Evolutionary conservation across 2,113 vertebrate species (phyloP), one percentile per base, ranked within the genome.

Genomic region (Oryzias melastigma): DNA sequence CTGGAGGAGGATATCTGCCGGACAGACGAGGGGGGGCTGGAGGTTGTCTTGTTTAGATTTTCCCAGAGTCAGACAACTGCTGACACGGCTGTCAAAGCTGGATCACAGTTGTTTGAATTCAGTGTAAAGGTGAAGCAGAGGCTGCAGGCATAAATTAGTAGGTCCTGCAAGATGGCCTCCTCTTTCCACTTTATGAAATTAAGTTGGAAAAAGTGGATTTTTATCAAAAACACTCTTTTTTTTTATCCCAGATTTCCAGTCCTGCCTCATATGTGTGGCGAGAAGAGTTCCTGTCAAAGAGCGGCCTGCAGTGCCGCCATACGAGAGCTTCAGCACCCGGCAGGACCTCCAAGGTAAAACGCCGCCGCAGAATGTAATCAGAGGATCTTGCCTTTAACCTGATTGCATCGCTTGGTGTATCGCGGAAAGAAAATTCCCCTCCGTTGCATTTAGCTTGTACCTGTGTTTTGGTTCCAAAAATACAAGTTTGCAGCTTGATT

Each of bases 201-300:
- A 35, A 35, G 35, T 12, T 35, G 35, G 29, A 12, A 12, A 10
- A 35, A 35, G 7, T 35, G 7, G 35, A 12, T 35, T 35, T 35
- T 35, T 35, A 35, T 35, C 35, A 35, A 35, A 35, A 35, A 12
- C 2, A 12, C 35, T 22, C 3, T 22, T 22, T 22, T 27, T 27
- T 27, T 27, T 27, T 27, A n/a, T 3, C 61, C 47, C 82, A 98
- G 97, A 98, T 92, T 93, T 99, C 83, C 96, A 98, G 91, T 98
- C 96, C 19, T 99, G 96, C 91, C 92, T 99, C 89, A 99, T 99
- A 80, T 99, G 97, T 72, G 96, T 99, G 86, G 97, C 97, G 4
- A 91, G 97, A 88, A 92, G 97, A 91, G 93, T 95, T 42, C 95
- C 94, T 22, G 83, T 96, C 91, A 99, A 97, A 88, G 96, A 98